Evolutionary conservation across 2,888 invertebrate genomes (phyloP), one percentile per base, ranked within the genome.

Genomic region (Drosophila ustulata): DNA sequence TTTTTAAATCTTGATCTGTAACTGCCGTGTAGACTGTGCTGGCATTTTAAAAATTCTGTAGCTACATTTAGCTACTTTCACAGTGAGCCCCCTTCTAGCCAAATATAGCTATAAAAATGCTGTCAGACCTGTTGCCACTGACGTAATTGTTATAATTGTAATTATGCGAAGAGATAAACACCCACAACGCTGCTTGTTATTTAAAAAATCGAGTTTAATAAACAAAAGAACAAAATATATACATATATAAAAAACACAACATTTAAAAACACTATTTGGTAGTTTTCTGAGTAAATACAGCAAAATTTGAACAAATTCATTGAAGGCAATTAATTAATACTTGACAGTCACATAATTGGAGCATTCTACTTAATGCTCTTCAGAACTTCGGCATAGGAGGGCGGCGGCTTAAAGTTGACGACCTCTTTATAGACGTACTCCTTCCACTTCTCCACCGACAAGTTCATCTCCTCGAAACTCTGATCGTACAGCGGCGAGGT

Each of bases 391-490:
- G 85, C 79, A 75, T 81, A 89, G 1, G 90, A 90, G 1, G 81
- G 93, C 50, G 94, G 95, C 2, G 97, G 96, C 81, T 95, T 95
- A 93, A 97, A 97, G 81, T 95, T 96, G 51, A 95, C 93, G 51
- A 96, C 96, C 93, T 97, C 97, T 84, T 96, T 95, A 92, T 96
- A 96, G 55, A 97, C 96, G 56, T 96, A 93, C 81, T 71, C 75
- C 63, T 80, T 97, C 99, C 99, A 99, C 91, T 97, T 95, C 91
- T 97, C 97, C 32, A 97, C 97, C 3, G 97, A 95, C 80, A 98
- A 94, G 87, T 97, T 96, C 95, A 97, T 96, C 87, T 98, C 98
- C 93, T 99, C 98, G 92, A 98, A 98, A 91, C 98, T 97, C 93
- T 98, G 97, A 93, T 98, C 98, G 91, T 98, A 98, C 11, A 96